These are phyloP conservation scores for Ferdinandea cuprea DNA, from an alignment of 2,888 invertebrate genomes.

Conservation along the genomic window DNA sequence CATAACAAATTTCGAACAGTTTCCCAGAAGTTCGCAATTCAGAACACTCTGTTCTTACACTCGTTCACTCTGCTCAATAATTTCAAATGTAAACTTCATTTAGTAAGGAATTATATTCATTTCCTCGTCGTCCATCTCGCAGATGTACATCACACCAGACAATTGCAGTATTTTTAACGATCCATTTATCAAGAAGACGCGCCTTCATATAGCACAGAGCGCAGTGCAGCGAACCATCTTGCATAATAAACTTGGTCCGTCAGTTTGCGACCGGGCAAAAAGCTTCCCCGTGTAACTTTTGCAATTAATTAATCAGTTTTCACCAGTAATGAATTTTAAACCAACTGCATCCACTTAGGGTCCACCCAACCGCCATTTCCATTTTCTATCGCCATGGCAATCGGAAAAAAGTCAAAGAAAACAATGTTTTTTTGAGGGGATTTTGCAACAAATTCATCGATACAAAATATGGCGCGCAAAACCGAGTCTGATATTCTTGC, in stretches of 20 bases:
- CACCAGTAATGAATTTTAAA: conserved; percentile 59
- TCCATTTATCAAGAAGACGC: conserved; percentile 6
- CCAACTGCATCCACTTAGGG: conserved; percentile 48
- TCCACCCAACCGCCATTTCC: conserved; percentile 23
- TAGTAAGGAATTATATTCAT: conserved; percentile 46
- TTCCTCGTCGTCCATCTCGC: conserved; percentile 11
- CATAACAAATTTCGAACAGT: too few relatives aligned
- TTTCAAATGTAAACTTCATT: conserved; percentile 53
- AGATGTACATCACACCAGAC: conserved; percentile 1
- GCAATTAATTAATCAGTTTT: conserved; percentile 63
- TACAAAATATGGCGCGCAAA: too few relatives aligned
- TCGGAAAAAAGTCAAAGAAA: not conserved
- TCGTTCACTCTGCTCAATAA: conserved; percentile 20
- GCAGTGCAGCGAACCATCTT: conserved; percentile 3
- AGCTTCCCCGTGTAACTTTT: conserved; percentile 18
- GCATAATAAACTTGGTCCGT: not conserved
- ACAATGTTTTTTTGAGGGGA: not conserved
- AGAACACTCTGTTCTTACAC: conserved; percentile 16
- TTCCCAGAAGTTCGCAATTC: too few relatives aligned
- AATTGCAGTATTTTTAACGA: conserved; percentile 8
- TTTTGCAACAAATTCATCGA: too few relatives aligned
- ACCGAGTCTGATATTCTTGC: too few relatives aligned
- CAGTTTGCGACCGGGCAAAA: not conserved
- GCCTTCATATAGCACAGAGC: not conserved
- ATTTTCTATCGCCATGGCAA: not conserved